Base-by-base conservation (phyloP, 2,797 vertebrate genomes). In the Alcedo atthis region DNA sequence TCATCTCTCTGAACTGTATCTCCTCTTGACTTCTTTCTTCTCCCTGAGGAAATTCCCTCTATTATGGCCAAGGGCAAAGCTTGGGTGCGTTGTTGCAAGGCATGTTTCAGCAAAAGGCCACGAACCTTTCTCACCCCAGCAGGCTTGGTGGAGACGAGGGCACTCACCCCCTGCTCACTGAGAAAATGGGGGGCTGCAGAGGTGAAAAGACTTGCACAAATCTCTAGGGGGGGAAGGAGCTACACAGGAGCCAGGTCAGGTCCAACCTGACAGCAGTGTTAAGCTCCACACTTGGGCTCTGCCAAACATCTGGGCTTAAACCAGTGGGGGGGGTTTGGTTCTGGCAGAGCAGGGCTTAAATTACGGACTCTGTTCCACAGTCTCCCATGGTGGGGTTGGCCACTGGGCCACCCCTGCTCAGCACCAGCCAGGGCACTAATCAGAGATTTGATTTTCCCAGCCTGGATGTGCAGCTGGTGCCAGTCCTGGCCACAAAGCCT, bases 11-110 rank as follows among this genome's bases (percentile, higher is more conserved):
- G 71, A 81, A 32, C 84, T 43, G 9, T 82, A 82, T 88, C 55
- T 83, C 81, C 58, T 61, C 83, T 46, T 2, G 12, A 42, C 78
- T 66, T 75, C 69, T 71, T 12, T 46, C 32, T 84, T 26, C 83
- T 93, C 86, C 91, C 84, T 2, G 24, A 86, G 78, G 92, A 86
- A 81, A 69, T 89, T 77, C 73, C 64, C 64, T 73, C 33, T 69
- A 3, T 76, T 70, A 12, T 6, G 68, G 71, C 64, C 87, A 62
- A 87, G 87, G 75, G 87, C 71, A 71, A 66, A 68, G 87, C 88
- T 28, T 32, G 68, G 49, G 26, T 46, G 71, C 7, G 0, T 40
- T 18, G 42, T 37, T 35, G 54, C 1, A 9, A 54, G 55, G 42
- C 1, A 2, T 12, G 73, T 73, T 82, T 57, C n/a, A 37, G 68